phyloP scores from a whole-genome alignment of 2,113 vertebrate genomes.

The Catharus bicknelli region DNA sequence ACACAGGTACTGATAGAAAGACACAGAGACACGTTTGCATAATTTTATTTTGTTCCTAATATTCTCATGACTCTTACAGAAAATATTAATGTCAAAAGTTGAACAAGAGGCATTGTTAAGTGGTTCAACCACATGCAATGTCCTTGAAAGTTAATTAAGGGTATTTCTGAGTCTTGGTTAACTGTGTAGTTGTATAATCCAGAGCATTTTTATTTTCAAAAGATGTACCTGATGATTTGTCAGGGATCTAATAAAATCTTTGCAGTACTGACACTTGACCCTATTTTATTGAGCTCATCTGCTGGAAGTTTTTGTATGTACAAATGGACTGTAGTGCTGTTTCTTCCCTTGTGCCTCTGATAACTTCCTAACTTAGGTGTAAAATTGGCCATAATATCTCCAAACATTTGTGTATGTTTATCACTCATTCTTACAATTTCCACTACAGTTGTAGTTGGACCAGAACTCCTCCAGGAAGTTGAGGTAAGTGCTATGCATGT shows the following conservation, averaged over 20 bases:
- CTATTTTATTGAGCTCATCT: not conserved
- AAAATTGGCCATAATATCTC: not conserved
- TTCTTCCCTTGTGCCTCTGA: not conserved
- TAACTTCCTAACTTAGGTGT: not conserved
- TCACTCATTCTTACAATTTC: not conserved
- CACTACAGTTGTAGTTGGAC: not conserved
- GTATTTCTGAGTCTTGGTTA: not conserved
- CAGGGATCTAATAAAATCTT: not conserved
- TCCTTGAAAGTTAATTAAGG: not conserved
- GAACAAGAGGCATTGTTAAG: not conserved
- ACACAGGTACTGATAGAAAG: not conserved
- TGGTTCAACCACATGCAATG: not conserved
- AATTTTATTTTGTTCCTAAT: not conserved
- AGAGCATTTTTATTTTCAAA: not conserved
- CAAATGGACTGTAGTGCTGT: not conserved
- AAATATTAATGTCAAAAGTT: not conserved
- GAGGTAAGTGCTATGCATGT: not conserved
- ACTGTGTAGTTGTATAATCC: not conserved
- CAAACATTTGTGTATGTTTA: not conserved
- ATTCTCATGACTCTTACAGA: not conserved
- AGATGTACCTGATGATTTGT: not conserved
- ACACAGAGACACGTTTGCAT: not conserved
- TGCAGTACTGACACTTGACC: not conserved
- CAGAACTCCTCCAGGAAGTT: not conserved
- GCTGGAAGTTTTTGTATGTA: not conserved